A percentile compares a stretch with the other conserved stretches of the same genome.
These are phyloP conservation scores for Tetramorium parvispinum DNA, from an alignment of 1,140 invertebrate species.

Conservation along the genomic window DNA sequence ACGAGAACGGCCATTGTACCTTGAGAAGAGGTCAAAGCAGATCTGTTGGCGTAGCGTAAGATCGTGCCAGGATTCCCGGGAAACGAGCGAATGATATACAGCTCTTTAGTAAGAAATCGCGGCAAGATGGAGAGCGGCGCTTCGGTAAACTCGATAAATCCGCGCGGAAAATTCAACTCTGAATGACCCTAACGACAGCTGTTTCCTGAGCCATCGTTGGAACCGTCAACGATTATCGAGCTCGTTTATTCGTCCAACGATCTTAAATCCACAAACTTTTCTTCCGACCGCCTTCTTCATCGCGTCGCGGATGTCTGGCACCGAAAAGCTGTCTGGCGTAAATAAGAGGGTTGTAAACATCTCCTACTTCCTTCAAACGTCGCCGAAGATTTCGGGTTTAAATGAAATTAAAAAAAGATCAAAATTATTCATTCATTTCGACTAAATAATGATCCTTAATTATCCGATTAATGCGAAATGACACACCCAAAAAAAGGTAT, in stretches of 20 bases:
- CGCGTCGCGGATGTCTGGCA: constrained; percentile 53
- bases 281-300: constrained; percentile 29
- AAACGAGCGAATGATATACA: constrained; percentile 68
- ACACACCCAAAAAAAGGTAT: background rate
- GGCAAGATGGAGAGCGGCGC: constrained; percentile 4
- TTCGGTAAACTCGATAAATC: constrained; percentile 65
- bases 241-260: constrained; percentile 60
- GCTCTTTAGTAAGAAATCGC: constrained; percentile 62
- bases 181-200: constrained; percentile 66
- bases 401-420: background rate
- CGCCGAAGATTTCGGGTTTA: background rate
- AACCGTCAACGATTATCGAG: constrained; percentile 61
- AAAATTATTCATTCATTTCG: background rate
- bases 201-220: constrained; percentile 57
- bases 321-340: constrained; percentile 45
- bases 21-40: constrained; percentile 57
- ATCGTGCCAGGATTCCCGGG: constrained; percentile 52
- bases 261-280: constrained; percentile 68
- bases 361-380: background rate
- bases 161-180: constrained; percentile 52
- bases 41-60: constrained; percentile 52
- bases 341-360: constrained; percentile 61
- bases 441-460: background rate
- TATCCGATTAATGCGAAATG: background rate
- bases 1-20: constrained; percentile 32